Conservation (phyloP, 2,888 invertebrate species). For the Apamea monoglypha region DNA sequence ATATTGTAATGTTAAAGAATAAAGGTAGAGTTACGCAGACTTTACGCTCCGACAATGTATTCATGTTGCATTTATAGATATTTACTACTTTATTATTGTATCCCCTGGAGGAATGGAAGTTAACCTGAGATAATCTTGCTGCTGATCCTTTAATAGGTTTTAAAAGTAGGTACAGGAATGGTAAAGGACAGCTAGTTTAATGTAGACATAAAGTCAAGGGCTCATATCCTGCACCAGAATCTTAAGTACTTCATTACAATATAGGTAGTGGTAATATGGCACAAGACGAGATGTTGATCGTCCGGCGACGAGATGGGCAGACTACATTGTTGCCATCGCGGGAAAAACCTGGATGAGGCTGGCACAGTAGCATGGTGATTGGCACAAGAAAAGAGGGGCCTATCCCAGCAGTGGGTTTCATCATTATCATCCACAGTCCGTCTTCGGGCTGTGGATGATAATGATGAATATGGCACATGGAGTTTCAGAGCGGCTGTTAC, state of each 20-base stretch:
- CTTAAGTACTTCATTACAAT: background rate
- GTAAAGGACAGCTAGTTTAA: background rate
- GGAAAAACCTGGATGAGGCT: too few species aligned
- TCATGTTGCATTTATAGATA: slow-evolving; percentile 1
- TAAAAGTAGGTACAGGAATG: background rate
- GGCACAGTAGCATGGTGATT: too few species aligned
- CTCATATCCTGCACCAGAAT: background rate
- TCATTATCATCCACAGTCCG: too few species aligned
- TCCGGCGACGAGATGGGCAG: too few species aligned
- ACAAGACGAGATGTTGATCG: background rate
- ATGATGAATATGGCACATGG: background rate
- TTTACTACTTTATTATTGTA: slow-evolving; percentile 32
- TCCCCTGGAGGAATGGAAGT: background rate
- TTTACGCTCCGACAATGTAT: slow-evolving; percentile 23
- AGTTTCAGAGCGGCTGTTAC: background rate
- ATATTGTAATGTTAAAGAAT: slow-evolving; percentile 30
- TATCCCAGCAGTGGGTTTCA: too few species aligned
- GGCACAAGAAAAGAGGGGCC: too few species aligned
- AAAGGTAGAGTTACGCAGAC: slow-evolving; percentile 10
- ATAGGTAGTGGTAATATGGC: background rate
- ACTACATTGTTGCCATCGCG: too few species aligned
- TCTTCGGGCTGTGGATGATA: too few species aligned
- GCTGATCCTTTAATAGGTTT: background rate
- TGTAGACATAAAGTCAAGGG: slow-evolving; percentile 6
- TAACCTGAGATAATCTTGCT: slow-evolving; percentile 2